Conservation (phyloP, 2,797 vertebrate species). For the Neopelma chrysocephalum region DNA sequence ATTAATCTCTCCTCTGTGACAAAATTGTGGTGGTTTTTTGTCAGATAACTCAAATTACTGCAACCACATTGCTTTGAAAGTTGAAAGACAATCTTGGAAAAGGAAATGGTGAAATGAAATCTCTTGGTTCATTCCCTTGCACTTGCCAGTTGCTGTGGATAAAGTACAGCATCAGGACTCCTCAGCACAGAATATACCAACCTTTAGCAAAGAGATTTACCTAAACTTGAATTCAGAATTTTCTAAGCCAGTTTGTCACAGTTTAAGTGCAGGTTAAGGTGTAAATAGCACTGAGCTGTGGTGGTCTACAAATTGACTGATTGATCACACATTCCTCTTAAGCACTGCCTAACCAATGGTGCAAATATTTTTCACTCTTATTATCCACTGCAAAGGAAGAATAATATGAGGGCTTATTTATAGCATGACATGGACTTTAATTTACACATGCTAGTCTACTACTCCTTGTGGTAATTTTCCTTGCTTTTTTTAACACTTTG, state of each 20-base stretch:
- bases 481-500: neutral
- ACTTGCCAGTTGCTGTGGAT: neutral
- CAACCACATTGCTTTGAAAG: neutral
- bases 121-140: neutral
- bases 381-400: neutral
- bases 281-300: neutral
- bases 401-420: accelerated
- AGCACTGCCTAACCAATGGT: neutral
- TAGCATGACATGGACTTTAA: neutral
- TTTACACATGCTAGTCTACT: neutral
- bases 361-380: neutral
- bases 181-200: neutral
- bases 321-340: neutral
- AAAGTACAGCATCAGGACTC: neutral
- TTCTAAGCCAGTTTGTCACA: neutral
- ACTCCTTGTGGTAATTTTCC: neutral
- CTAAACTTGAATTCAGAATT: neutral
- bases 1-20: neutral
- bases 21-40: neutral
- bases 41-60: neutral
- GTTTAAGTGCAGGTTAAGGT: neutral
- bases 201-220: neutral
- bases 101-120: neutral
- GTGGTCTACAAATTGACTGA: neutral
- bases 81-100: neutral